These are phyloP conservation scores for Callorhinus ursinus DNA, from an alignment of 2,113 vertebrate species.

Conservation along the genomic window DNA sequence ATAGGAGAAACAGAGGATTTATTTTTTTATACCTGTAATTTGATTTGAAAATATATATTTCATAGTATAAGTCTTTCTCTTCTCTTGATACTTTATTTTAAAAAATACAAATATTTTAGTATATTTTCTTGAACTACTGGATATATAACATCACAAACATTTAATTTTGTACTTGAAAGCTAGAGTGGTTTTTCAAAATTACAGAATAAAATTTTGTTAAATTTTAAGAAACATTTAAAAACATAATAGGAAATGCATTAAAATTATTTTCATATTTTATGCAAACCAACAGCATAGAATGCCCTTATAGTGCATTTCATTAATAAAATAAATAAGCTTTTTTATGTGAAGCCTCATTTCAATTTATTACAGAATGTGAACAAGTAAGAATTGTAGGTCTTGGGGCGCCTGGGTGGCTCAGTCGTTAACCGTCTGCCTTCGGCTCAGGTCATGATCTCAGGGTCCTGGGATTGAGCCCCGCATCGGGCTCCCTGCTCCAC, in stretches of 20 bases:
- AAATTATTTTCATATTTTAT: background rate
- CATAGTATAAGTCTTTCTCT: background rate
- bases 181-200: conserved; percentile 5
- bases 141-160: background rate
- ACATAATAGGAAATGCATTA: background rate
- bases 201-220: conserved; percentile 32
- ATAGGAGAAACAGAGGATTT: background rate
- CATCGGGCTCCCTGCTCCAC: too few relatives aligned
- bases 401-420: background rate
- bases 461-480: too few relatives aligned
- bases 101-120: background rate
- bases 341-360: conserved; percentile 8
- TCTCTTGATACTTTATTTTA: background rate
- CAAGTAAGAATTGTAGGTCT: background rate
- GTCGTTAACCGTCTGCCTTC: too few relatives aligned
- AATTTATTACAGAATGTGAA: conserved; percentile 7
- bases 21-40: conserved; percentile 18
- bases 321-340: conserved; percentile 35
- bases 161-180: conserved; percentile 51
- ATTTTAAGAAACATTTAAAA: conserved; percentile 19
- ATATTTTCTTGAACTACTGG: background rate
- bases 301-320: background rate
- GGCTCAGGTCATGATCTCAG: too few relatives aligned
- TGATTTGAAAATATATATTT: conserved; percentile 35
- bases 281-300: background rate